Evolutionary conservation across 2,797 vertebrate genomes (phyloP).

Genomic region (Amniataba percoides): DNA sequence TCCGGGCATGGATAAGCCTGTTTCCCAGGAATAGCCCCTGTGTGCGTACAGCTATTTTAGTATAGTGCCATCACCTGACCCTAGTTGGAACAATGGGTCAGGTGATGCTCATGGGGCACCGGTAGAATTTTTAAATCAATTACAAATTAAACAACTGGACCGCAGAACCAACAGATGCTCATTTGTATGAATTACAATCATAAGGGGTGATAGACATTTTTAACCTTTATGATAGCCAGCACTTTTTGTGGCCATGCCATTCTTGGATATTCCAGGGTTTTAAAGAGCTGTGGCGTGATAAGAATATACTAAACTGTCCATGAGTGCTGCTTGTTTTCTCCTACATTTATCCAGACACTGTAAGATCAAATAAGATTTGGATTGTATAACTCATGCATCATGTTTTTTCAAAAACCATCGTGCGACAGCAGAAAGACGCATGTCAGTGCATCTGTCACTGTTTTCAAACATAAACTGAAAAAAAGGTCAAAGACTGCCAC

Average conservation of each 20-base stretch:
- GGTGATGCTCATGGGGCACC: neutral
- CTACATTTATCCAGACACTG: neutral
- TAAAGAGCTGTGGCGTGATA: neutral
- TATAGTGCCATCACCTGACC: neutral
- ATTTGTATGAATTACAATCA: neutral
- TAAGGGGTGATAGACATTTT: neutral
- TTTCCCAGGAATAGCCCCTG: neutral
- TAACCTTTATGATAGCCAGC: neutral
- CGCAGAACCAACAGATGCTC: neutral
- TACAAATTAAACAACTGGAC: neutral
- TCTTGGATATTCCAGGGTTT: neutral
- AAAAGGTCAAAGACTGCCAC: neutral
- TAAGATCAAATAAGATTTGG: neutral
- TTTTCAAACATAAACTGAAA: slow-evolving; percentile 1
- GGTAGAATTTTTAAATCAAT: neutral
- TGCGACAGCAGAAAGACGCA: neutral
- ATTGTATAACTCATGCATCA: neutral
- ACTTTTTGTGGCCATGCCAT: neutral
- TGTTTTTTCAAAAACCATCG: slow-evolving; percentile 10
- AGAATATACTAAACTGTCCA: neutral
- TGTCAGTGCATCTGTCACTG: neutral
- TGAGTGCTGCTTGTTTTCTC: slow-evolving; percentile 1
- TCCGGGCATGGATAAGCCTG: neutral
- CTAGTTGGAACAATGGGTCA: neutral
- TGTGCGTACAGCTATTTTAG: slow-evolving; percentile 2